A percentile compares a stretch with the other conserved stretches of the same genome.
These are phyloP conservation scores for Clavelina lepadiformis DNA, from an alignment of 23 tunicate species.

Conservation along the genomic window DNA sequence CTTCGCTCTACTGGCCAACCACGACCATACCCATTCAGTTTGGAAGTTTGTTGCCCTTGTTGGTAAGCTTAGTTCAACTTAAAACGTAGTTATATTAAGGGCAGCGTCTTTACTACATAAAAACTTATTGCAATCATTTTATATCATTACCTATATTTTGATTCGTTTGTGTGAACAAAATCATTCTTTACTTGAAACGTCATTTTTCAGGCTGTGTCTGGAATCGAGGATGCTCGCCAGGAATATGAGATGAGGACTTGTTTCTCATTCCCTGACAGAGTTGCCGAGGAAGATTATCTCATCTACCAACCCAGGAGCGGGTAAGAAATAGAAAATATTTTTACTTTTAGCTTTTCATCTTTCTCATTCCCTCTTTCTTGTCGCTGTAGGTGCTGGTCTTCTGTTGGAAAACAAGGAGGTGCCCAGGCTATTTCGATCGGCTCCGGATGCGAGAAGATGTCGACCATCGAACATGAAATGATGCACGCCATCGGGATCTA, in stretches of 20 bases:
- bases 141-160: too few relatives aligned
- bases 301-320: conserved; percentile 38
- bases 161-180: neutral
- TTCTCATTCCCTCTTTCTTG: neutral
- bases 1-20: conserved; percentile 39
- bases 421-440: conserved; percentile 60
- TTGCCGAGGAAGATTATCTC: conserved; percentile 53
- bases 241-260: conserved; percentile 93
- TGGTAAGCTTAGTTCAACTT: conserved; percentile 26
- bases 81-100: neutral
- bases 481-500: conserved; percentile 68
- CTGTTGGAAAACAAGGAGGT: conserved; percentile 51
- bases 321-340: conserved; percentile 26
- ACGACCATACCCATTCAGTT: conserved; percentile 42
- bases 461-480: conserved; percentile 58
- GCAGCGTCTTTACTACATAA: neutral
- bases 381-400: conserved; percentile 54
- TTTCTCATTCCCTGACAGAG: conserved; percentile 56
- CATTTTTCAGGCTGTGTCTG: conserved; percentile 50
- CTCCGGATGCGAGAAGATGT: conserved; percentile 54
- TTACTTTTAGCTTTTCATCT: neutral
- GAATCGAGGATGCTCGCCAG: conserved; percentile 67
- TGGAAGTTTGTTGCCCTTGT: conserved; percentile 4
- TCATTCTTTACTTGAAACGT: neutral
- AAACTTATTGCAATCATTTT: neutral